phyloP scores from a whole-genome alignment of 1,140 invertebrate species.

The Eumaeus atala region DNA sequence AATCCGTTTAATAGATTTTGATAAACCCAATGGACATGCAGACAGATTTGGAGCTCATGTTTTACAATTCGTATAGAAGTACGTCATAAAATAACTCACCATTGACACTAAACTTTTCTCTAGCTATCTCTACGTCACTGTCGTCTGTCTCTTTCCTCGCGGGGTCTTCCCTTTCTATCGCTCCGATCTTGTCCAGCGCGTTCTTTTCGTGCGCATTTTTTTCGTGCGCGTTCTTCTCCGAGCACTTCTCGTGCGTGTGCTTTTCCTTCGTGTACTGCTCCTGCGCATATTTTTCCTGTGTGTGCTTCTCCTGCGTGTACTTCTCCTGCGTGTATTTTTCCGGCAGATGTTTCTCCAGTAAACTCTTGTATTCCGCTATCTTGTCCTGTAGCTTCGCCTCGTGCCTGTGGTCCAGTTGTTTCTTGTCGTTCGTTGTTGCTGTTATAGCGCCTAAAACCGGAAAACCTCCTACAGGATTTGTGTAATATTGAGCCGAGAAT shows the following conservation, averaged over 20 bases:
- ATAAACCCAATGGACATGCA: too few species aligned
- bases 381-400: conserved; percentile 19
- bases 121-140: conserved; percentile 14
- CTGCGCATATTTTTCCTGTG: too few species aligned
- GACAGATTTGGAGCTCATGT: too few species aligned
- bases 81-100: conserved; percentile 35
- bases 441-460: conserved; percentile 52
- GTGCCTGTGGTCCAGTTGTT: conserved; percentile 12
- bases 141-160: conserved; percentile 19
- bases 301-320: too few species aligned
- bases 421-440: conserved; percentile 32
- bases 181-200: conserved; percentile 22
- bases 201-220: conserved; percentile 31
- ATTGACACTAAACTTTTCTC: conserved; percentile 50
- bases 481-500: too few species aligned
- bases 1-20: too few species aligned
- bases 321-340: conserved; percentile 16
- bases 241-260: too few species aligned
- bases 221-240: conserved; percentile 25
- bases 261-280: conserved; percentile 15
- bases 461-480: too few species aligned
- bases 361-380: conserved; percentile 11
- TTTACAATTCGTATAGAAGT: too few species aligned
- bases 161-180: conserved; percentile 9
- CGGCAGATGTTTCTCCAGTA: neutral